Evolutionary conservation across 2,797 vertebrate species (phyloP).

Genomic region (Bradypodion pumilum): DNA sequence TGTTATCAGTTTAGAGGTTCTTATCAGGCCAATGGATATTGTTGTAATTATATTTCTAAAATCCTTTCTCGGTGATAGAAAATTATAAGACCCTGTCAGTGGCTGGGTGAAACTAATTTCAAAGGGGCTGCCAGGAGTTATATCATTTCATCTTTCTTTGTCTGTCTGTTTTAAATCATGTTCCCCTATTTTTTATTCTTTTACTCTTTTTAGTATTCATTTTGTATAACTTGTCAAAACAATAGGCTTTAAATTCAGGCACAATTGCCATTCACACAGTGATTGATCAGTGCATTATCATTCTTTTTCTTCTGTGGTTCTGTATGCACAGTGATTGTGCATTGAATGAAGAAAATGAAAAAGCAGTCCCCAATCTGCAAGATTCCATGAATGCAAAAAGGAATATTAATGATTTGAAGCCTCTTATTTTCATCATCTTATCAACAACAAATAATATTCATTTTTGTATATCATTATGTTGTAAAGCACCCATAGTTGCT

Average conservation of each 20-base stretch:
- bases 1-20: constrained; percentile 23
- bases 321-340: background rate
- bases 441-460: background rate
- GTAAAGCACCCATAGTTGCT: no score
- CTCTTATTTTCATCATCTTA: background rate
- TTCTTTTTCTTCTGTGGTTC: background rate
- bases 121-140: constrained; percentile 43
- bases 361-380: background rate
- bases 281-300: constrained; percentile 9
- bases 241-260: constrained; percentile 22
- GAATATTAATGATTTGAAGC: background rate
- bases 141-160: constrained; percentile 55
- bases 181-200: constrained; percentile 29
- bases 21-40: constrained; percentile 50
- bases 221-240: constrained; percentile 26
- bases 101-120: constrained; percentile 54
- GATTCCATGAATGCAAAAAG: background rate
- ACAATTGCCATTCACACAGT: background rate
- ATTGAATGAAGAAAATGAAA: background rate
- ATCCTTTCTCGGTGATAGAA: constrained; percentile 38
- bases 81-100: constrained; percentile 55
- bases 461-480: no score
- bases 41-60: constrained; percentile 59
- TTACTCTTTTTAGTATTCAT: constrained; percentile 32
- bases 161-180: constrained; percentile 40